Evolutionary conservation across 2,797 vertebrate genomes (phyloP).

Genomic region (Arrhamphus sclerolepis): DNA sequence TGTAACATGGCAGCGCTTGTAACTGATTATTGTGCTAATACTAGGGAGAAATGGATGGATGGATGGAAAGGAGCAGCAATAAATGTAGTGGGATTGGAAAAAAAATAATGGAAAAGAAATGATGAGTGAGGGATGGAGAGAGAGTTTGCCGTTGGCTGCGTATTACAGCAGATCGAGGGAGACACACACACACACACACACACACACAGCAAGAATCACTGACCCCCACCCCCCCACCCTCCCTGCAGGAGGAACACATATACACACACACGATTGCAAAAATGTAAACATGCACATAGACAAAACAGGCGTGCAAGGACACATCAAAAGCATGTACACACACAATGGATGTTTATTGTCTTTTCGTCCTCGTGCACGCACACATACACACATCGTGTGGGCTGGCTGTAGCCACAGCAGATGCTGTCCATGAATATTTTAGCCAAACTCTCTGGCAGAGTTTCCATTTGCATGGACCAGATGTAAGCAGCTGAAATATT

Average conservation of each 20-base stretch:
- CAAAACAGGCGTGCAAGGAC: constrained; percentile 24
- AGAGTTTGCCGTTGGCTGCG: constrained; percentile 41
- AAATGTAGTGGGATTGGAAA: constrained; percentile 10
- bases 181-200: constrained; percentile 64
- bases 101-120: constrained; percentile 6
- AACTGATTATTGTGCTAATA: constrained; percentile 61
- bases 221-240: no score
- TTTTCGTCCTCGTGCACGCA: constrained; percentile 26
- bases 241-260: constrained; percentile 50
- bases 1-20: constrained; percentile 36
- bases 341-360: constrained; percentile 29
- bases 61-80: constrained; percentile 25
- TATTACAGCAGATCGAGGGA: constrained; percentile 58
- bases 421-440: constrained; percentile 85
- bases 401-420: constrained; percentile 77
- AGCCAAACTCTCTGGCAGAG: constrained; percentile 75
- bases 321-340: constrained; percentile 11
- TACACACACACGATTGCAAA: constrained; percentile 21
- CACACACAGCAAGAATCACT: constrained; percentile 62
- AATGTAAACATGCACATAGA: constrained; percentile 17
- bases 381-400: constrained; percentile 58
- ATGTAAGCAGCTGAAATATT: constrained; percentile 86
- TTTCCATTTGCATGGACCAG: constrained; percentile 85
- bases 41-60: constrained; percentile 18
- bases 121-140: background rate